Percentiles rank a stretch among this genome's conserved stretches.
Conservation (phyloP, 1,140 invertebrate genomes). For the Portunus trituberculatus region DNA sequence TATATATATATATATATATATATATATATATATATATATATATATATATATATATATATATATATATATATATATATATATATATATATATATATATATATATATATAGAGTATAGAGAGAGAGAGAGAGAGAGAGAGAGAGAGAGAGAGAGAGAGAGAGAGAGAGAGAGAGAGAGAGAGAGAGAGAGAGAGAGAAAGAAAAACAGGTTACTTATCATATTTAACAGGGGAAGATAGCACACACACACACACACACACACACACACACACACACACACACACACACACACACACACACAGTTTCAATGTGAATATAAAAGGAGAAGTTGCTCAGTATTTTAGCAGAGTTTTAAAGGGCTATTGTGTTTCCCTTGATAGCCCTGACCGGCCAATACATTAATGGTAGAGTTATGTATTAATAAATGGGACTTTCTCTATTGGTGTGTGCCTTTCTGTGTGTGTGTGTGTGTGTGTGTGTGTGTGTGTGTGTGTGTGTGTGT, state of each 20-base stretch:
- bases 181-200: no score
- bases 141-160: no score
- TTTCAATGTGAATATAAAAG: neutral
- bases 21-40: slow-evolving; percentile 26
- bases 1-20: slow-evolving; percentile 14
- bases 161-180: no score
- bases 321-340: neutral
- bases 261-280: slow-evolving; percentile 38
- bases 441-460: neutral
- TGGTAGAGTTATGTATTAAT: neutral
- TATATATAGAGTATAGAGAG: slow-evolving; percentile 26
- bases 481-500: slow-evolving; percentile 16
- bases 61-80: slow-evolving; percentile 34
- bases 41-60: neutral
- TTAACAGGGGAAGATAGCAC: neutral
- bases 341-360: neutral
- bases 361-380: neutral
- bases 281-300: neutral
- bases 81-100: slow-evolving; percentile 32
- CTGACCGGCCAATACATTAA: neutral
- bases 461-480: slow-evolving; percentile 20
- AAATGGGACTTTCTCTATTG: neutral
- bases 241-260: slow-evolving; percentile 43
- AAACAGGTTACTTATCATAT: neutral
- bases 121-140: no score